Percentiles rank a stretch among this genome's conserved stretches.
phyloP scores from a whole-genome alignment of 1,140 invertebrate genomes.

The Maniola jurtina region DNA sequence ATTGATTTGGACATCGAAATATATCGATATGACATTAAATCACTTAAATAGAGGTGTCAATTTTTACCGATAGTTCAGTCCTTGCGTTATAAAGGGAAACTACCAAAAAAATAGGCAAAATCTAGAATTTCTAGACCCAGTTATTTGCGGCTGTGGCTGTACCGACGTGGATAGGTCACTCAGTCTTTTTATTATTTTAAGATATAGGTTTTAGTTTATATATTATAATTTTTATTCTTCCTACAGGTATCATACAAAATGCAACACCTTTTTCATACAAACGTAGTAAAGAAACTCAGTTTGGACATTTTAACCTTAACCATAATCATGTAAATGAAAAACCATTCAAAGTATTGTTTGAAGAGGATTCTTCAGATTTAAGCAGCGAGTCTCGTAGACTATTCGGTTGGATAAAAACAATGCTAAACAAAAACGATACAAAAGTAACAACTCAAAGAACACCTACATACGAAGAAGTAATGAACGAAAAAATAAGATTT shows the following conservation, averaged over 20 bases:
- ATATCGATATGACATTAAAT: no score
- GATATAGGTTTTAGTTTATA: no score
- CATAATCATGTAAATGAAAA: neutral
- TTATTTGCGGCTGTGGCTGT: no score
- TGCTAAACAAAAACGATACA: slow-evolving; percentile 3
- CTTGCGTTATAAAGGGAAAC: no score
- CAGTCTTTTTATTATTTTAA: no score
- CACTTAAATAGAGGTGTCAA: no score
- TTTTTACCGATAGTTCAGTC: no score
- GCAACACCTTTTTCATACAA: neutral
- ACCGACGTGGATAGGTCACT: no score
- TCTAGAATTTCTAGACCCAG: no score
- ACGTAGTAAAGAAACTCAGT: neutral
- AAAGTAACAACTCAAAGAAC: slow-evolving; percentile 3
- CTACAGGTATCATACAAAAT: slow-evolving; percentile 4
- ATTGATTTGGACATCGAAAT: no score
- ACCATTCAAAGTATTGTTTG: neutral
- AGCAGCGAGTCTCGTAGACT: slow-evolving; percentile 7
- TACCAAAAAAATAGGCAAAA: no score
- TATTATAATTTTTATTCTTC: neutral
- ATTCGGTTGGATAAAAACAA: slow-evolving; percentile 21
- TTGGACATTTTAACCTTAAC: neutral
- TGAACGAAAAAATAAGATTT: slow-evolving; percentile 18
- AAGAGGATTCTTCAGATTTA: neutral
- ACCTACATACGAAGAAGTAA: slow-evolving; percentile 7